A percentile compares a stretch with the other conserved stretches of the same genome.
phyloP scores from a whole-genome alignment of 2,113 vertebrate genomes.

The Peucedramus taeniatus region DNA sequence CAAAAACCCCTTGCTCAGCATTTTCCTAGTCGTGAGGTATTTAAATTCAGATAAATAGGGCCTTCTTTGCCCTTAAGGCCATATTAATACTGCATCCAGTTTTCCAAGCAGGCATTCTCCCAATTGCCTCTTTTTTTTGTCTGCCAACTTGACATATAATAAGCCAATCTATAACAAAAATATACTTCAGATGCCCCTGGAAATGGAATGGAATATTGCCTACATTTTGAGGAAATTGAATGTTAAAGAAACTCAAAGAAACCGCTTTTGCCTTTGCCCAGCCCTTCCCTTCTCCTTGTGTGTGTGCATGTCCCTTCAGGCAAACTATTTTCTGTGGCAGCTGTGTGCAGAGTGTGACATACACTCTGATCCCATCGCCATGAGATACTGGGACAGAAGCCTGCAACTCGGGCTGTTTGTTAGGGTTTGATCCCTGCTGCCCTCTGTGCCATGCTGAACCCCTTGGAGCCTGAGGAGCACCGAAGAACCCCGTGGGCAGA shows the following conservation, averaged over 20 bases:
- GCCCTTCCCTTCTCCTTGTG: neutral
- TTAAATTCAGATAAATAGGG: constrained; percentile 20
- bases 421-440: neutral
- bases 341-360: neutral
- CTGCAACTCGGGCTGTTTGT: neutral
- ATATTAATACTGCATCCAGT: neutral
- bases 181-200: neutral
- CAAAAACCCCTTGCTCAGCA: constrained; percentile 13
- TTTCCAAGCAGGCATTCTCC: neutral
- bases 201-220: neutral
- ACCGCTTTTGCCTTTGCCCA: neutral
- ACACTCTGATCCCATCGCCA: neutral
- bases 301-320: neutral
- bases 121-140: neutral
- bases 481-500: neutral
- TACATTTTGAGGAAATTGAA: neutral
- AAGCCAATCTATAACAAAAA: constrained; percentile 3
- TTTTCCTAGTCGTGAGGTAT: neutral
- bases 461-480: neutral
- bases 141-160: neutral
- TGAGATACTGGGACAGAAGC: neutral
- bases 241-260: neutral
- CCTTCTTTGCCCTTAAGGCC: neutral
- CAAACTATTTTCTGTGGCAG: neutral
- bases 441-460: neutral